A percentile compares a stretch with the other conserved stretches of the same genome.
Conservation (phyloP, 2,888 invertebrate species). For the Drosophila paramelanica region DNA sequence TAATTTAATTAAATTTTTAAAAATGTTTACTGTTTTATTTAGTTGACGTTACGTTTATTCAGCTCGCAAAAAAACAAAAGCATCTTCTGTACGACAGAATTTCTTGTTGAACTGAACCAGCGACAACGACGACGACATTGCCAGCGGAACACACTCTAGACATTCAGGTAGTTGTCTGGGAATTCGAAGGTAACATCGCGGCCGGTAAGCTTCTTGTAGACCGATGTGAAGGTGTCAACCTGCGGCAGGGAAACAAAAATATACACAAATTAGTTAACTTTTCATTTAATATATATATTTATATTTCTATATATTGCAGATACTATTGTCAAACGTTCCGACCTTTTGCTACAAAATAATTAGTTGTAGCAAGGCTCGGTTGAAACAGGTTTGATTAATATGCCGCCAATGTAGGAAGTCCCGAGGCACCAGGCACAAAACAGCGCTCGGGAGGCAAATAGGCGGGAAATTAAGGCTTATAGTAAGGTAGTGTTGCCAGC, state of each 20-base stretch:
- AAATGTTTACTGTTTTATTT: slow-evolving; percentile 76
- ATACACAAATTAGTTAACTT: slow-evolving; percentile 21
- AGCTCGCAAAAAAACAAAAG: slow-evolving; percentile 65
- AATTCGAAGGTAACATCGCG: slow-evolving; percentile 99
- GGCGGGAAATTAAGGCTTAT: slow-evolving; percentile 49
- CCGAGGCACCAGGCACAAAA: slow-evolving; percentile 65
- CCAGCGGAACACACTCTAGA: slow-evolving; percentile 69
- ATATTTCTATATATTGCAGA: background rate
- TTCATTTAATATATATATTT: too few species aligned
- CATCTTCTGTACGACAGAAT: slow-evolving; percentile 79
- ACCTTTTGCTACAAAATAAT: slow-evolving; percentile 29
- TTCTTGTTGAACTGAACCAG: slow-evolving; percentile 58
- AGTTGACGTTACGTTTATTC: slow-evolving; percentile 68
- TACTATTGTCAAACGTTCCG: slow-evolving; percentile 42
- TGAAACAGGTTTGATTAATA: slow-evolving; percentile 49
- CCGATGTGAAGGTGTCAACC: slow-evolving; percentile 99
- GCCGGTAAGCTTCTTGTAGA: slow-evolving; percentile 99
- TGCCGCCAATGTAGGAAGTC: slow-evolving; percentile 82
- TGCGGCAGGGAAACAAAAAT: slow-evolving; percentile 85
- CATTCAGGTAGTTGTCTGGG: slow-evolving; percentile 97
- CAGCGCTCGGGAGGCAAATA: slow-evolving; percentile 80
- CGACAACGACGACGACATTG: slow-evolving; percentile 38
- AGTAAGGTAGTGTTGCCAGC: slow-evolving; percentile 19
- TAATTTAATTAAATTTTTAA: slow-evolving; percentile 59
- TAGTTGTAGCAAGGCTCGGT: slow-evolving; percentile 24